Base-by-base conservation (phyloP, 2,888 invertebrate species). In the Aphodius sticticus region DNA sequence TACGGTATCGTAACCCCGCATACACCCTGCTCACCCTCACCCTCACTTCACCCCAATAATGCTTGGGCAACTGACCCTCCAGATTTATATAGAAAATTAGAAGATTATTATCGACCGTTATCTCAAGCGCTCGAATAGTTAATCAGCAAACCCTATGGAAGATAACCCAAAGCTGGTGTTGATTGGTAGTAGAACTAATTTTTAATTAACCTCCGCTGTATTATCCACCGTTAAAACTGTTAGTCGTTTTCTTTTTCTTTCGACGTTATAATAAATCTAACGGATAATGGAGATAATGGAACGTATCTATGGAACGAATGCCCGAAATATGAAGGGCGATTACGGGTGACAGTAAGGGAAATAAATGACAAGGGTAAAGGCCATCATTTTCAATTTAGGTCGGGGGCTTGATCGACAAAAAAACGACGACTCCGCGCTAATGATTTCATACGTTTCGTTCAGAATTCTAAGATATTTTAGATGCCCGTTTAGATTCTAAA, bases 91-190 rank as follows among this genome's bases (percentile, higher is more conserved):
- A 76, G 80, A 80, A 82, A 82, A 82, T 81, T 82, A 80, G 80
- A 77, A 79, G 81, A 81, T 81, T 81, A 81, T 79, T 76, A 79
- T 79, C 82, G 53, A 53, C 53, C 53, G 12, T 12, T 53, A 53
- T 53, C 53, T 84, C 83, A 83, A 83, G 82, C 84, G 84, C 83
- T 83, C 84, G 53, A 53, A 53, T 53, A 53, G 53, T 53, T 72
- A 77, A 77, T 71, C 71, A 38, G 37, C 83, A 84, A 84, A 84
- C 84, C 53, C 53, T 7, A 53, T 53, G 6, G 9, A 9, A 53
- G 53, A 53, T 53, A 53, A 12, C 53, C 53, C 9, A 53, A 53
- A 12, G 53, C 53, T 53, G 53, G 1, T 53, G 53, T 53, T 12
- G 53, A 53, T 53, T 5, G 53, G 53, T 53, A 9, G 53, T 5